Evolutionary conservation across 2,888 invertebrate genomes (phyloP), one percentile per base, ranked within the genome.

Genomic region (Caenorhabditis sulstoni): DNA sequence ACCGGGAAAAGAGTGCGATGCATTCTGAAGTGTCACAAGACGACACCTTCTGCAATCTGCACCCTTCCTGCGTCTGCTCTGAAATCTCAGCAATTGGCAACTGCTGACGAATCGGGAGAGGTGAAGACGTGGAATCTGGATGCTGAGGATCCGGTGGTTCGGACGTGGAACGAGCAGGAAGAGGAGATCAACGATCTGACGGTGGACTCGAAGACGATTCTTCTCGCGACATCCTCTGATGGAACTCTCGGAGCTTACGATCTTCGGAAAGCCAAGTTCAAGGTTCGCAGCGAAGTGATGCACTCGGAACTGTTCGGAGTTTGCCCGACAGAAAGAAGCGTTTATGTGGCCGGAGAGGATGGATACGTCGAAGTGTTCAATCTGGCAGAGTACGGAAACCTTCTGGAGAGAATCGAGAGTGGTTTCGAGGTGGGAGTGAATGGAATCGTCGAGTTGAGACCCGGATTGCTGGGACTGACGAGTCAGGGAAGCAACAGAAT

Each of bases 291-390:
- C 57, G 87, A 88, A 65, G 55, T 73, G n/a, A 86, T 87, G 86
- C 84, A 85, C 70, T 85, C 85, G 41, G 87, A 88, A 55, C 75
- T 88, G 49, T 81, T 84, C 29, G 67, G 74, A 14, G 78, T 87
- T 8, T 84, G 84, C 9, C 76, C 83, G 20, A 83, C 83, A 0
- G 73, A 37, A 41, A 84, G 86, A 53, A 82, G 67, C 45, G 85
- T 85, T 0, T 88, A 86, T 65, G 86, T 86, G 9, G 87, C 87
- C 8, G 82, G 79, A 11, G 81, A 80, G 18, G 87, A 87, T 49
- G 86, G 86, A 4, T 79, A 81, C 62, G 76, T 88, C n/a, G 87
- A 88, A 59, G 85, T 88, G 9, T 88, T 88, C 79, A 84, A 81
- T 52, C 49, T 81, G 12, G 85, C 84, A 11, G 84, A 87, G 53